Evolutionary conservation across 2,797 vertebrate species (phyloP), one percentile per base, ranked within the genome.

Genomic region (Lutjanus campechanus): DNA sequence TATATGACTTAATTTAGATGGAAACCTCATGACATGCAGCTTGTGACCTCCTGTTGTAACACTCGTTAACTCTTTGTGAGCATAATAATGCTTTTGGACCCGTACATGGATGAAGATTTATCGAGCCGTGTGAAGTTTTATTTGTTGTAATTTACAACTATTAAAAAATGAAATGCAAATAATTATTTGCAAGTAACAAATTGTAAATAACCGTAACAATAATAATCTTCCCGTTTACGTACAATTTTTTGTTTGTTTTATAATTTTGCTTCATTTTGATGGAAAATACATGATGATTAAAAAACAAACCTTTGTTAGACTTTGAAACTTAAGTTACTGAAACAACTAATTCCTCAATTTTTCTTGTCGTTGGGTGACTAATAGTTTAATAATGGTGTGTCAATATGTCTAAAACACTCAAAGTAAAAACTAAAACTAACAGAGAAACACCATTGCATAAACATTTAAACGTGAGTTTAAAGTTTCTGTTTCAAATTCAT

Each of bases 1-100:
- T 95, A 92, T 90, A 92, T 88, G 88, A 93, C 86, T 93, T 94
- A 90, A 95, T 95, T 94, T 92, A 94, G 92, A 95, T 95, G 83
- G 90, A 91, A 94, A 90, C 73, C 95, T 90, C 94, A 93, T 95
- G 95, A 96, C 95, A 92, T 82, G 79, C 41, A 58, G 79, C 95
- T 95, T 93, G 94, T 95, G 95, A 95, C 93, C 79, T 88, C 73
- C 83, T 76, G 86, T 80, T 74, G 76, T 90, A 93, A 92, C 85
- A 68, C 68, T 76, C 73, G 83, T 88, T 87, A 88, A 87, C 90
- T 90, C 76, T 84, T 89, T 91, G 86, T 78, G 73, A 58, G 44
- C 56, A 76, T 85, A 78, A 84, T 91, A 77, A 86, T 88, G 62
- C 68, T 59, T 82, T 67, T 62, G 19, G 56, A 77, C 1, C 15